Percentiles rank a stretch among this genome's conserved stretches.
These are phyloP conservation scores for Dunckerocampus dactyliophorus DNA, from an alignment of 2,113 vertebrate genomes.

Conservation along the genomic window DNA sequence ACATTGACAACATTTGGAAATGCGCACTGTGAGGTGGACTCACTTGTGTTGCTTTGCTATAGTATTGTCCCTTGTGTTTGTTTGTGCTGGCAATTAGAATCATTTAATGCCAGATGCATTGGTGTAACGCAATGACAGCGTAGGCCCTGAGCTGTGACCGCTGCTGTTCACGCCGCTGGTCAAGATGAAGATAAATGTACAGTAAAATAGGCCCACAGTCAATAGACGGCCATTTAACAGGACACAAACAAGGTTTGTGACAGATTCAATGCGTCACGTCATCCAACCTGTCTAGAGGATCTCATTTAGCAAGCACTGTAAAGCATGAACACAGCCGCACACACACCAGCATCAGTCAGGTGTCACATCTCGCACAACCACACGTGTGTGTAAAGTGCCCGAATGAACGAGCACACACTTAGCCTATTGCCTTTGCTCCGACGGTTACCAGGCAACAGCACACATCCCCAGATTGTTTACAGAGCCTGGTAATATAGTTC, in stretches of 20 bases:
- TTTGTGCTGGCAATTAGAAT: no score
- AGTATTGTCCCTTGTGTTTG: no score
- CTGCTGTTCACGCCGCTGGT: constrained; percentile 6
- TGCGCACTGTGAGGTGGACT: no score
- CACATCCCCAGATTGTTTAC: constrained; percentile 70
- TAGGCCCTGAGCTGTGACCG: constrained; percentile 10
- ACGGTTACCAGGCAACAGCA: constrained; percentile 74
- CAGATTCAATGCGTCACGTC: constrained; percentile 1
- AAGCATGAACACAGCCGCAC: background rate
- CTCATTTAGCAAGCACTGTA: background rate
- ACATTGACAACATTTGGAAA: no score
- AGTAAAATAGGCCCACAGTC: constrained; percentile 12
- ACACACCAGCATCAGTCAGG: background rate
- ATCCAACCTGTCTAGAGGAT: background rate
- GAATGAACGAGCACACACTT: constrained; percentile 11
- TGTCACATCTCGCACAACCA: background rate
- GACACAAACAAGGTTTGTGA: constrained; percentile 7
- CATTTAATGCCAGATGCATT: constrained; percentile 10
- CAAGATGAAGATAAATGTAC: constrained; percentile 26
- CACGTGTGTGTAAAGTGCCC: constrained; percentile 12
- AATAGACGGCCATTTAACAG: constrained; percentile 2
- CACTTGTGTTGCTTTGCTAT: no score
- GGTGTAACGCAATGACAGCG: background rate
- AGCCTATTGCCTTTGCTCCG: constrained; percentile 40
- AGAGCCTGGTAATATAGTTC: constrained; percentile 51